Evolutionary conservation across 2,888 invertebrate genomes (phyloP), one percentile per base, ranked within the genome.

Genomic region (Drosophila ochracea): DNA sequence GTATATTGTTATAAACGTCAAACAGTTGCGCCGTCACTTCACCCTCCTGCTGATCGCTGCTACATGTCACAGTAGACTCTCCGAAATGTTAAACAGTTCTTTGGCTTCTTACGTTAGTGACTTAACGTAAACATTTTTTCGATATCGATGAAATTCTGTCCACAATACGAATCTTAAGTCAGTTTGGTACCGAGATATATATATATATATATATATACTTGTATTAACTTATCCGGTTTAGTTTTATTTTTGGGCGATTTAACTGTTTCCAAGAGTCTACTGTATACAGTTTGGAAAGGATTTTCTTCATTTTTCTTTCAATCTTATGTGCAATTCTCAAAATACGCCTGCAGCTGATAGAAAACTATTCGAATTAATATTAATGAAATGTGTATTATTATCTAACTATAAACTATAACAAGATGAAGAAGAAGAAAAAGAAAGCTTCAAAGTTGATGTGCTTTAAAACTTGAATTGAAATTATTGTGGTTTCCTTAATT

Each of bases 401-500:
- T 47, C 37, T 50, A 53, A 54, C 35, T 21, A 31, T 58, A 55
- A 53, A 58, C 47, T 35, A 37, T 50, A 62, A n/a, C 30, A 57
- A 50, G 35, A 47, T 55, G 19, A 37, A 53, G 41, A 54, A 61
- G 30, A 47, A 58, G 19, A 37, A 58, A 16, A 19, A 35, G 10
- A 59, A 54, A 68, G 61, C 58, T 66, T 60, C 28, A 57, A 62
- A 70, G 58, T 67, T 78, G 62, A 73, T 67, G 58, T 80, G 79
- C 69, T 80, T 80, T 75, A 72, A 78, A 78, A 78, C 73, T 80
- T 73, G 47, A 69, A 81, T 81, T 80, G 80, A 85, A 83, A 83
- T 85, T 83, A 85, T 73, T 81, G 75, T 89, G 84, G 89, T 85
- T 85, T 89, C 89, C 85, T 85, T 85, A 85, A 76, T 73, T 85